These are phyloP conservation scores for Tichodroma muraria DNA, from an alignment of 2,113 vertebrate genomes.

Conservation along the genomic window DNA sequence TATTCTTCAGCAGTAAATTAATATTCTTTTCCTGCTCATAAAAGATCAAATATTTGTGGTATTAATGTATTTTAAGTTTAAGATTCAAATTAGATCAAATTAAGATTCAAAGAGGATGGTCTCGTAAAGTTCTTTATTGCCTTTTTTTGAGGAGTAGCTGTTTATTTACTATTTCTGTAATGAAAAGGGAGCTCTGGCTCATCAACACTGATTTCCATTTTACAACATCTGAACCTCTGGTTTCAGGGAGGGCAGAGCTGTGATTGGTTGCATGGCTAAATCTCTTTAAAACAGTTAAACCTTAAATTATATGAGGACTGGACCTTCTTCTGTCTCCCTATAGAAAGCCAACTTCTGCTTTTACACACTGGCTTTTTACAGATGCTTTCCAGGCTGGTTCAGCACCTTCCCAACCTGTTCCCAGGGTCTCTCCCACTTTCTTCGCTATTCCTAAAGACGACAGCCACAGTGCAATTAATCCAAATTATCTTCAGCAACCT, in stretches of 20 bases:
- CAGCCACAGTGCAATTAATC: background rate
- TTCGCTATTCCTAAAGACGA: background rate
- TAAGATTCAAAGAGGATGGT: background rate
- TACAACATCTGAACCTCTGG: background rate
- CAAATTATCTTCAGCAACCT: background rate
- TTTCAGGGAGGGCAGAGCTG: background rate
- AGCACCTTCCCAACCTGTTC: background rate
- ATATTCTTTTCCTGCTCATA: background rate
- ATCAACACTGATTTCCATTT: background rate
- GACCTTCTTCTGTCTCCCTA: background rate
- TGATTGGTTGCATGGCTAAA: background rate
- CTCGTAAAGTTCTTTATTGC: background rate
- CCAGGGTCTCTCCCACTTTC: background rate
- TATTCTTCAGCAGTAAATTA: slow-evolving; percentile 1
- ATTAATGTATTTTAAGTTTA: background rate
- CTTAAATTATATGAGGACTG: background rate
- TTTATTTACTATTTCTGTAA: slow-evolving; percentile 26
- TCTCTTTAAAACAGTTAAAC: background rate
- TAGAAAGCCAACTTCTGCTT: background rate
- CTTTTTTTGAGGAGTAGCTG: background rate
- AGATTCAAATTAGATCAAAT: background rate
- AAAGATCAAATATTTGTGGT: background rate
- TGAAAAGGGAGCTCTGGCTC: background rate
- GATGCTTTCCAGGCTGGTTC: background rate
- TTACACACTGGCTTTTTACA: background rate